phyloP scores from a whole-genome alignment of 2,797 vertebrate genomes.

The Neostethus bicornis region DNA sequence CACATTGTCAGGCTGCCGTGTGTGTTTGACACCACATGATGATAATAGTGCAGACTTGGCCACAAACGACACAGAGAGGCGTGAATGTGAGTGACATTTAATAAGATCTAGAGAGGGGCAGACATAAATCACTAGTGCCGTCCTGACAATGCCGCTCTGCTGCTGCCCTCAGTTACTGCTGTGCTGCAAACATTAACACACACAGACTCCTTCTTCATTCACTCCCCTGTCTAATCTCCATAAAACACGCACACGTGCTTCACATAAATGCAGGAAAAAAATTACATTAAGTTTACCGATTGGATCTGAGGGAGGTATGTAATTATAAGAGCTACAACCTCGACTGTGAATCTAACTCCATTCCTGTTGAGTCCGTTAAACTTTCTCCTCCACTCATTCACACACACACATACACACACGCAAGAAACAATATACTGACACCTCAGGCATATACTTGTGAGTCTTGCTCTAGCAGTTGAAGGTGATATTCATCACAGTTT shows the following conservation, averaged over 20 bases:
- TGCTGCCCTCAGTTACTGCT: constrained; percentile 52
- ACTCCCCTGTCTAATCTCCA: constrained; percentile 29
- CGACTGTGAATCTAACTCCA: constrained; percentile 41
- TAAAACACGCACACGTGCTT: constrained; percentile 1
- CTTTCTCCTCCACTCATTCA: neutral
- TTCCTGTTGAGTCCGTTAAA: constrained; percentile 44
- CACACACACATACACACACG: constrained; percentile 9
- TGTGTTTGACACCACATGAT: constrained; percentile 46
- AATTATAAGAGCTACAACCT: constrained; percentile 43
- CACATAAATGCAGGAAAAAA: constrained; percentile 14
- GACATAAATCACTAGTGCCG: constrained; percentile 57
- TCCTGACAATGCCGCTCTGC: constrained; percentile 40
- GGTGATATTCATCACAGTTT: constrained; percentile 26
- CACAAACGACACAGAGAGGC: constrained; percentile 36
- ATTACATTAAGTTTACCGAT: constrained; percentile 43
- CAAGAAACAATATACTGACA: constrained; percentile 25
- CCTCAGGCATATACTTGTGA: constrained; percentile 29
- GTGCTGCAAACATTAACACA: constrained; percentile 43
- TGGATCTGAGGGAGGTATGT: constrained; percentile 39
- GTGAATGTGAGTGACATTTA: constrained; percentile 61
- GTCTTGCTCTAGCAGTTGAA: constrained; percentile 6
- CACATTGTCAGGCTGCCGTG: constrained; percentile 16
- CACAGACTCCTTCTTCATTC: neutral
- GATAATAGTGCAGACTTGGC: constrained; percentile 38
- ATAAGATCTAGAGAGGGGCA: constrained; percentile 53